Evolutionary conservation across 64 coral and sea anemone species (phyloP), one percentile per base, ranked within the genome.

Genomic region (Montipora efflorescens): DNA sequence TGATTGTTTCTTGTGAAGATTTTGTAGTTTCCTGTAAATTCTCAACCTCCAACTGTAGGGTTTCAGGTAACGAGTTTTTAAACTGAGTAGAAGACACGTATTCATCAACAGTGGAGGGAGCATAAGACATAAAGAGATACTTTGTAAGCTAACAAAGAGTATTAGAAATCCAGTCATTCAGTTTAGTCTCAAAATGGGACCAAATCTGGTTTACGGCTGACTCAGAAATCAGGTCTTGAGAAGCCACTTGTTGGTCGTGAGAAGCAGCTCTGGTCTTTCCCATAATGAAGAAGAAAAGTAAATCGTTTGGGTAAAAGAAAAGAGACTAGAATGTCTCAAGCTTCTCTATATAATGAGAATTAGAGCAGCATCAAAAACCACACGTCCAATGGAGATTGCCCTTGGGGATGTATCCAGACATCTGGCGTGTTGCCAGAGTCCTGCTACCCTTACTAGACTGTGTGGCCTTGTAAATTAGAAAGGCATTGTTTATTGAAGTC

Each of bases 51-150:
- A 87, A 87, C 28, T 87, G 84, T 11, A 87, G 84, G 84, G 84
- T 36, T 7, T 87, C 84, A 87, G 84, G 84, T 87, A 87, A 11
- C 15, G 84, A 87, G 5, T 69, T 21, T 87, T 73, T 46, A 44
- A 73, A 87, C 84, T 87, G 84, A 87, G 62, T 73, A 73, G 83
- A 87, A 43, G 83, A 87, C 84, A 87, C 84, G 28, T 86, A 48
- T 87, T 87, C 84, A 87, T 87, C 36, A 72, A 87, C 84, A 87
- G 25, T 47, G 59, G 84, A 25, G 28, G 18, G 59, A 87, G 84
- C 84, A 44, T 87, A 73, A 87, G 84, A 87, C 66, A 87, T 87
- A 44, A 87, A 72, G 59, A 85, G 82, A 85, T 85, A 58, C 80
- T 82, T 82, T 82, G 81, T 84, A 23, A 84, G 81, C 22, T 84